Evolutionary conservation across 2,113 vertebrate genomes (phyloP), one percentile per base, ranked within the genome.

Genomic region (Diglossa brunneiventris): DNA sequence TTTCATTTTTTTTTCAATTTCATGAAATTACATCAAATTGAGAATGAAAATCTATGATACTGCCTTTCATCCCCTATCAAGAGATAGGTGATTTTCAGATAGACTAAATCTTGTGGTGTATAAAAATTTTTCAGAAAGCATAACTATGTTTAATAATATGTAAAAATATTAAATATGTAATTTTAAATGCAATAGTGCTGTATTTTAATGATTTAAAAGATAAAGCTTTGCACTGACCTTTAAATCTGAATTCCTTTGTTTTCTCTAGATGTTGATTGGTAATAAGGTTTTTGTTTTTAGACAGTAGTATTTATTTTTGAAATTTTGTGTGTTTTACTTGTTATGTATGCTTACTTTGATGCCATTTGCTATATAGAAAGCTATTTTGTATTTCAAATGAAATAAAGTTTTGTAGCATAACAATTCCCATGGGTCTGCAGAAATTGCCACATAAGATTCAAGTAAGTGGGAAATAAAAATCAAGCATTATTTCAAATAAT

Each of bases 401-500:
- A 75, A 50, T 75, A 35, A 41, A 19, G 87, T 56, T 75, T 74
- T 80, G 39, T 85, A 49, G 50, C 26, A 6, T 50, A 84, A 78
- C 33, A 66, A 63, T 89, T 89, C 50, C 61, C 0, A 0, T 67
- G 44, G 21, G 5, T 90, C 46, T 89, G 27, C 75, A 81, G 63
- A 62, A 92, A 86, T 84, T 28, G 28, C 49, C 26, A 64, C 4
- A 1, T 63, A 56, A 61, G 35, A 77, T 27, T 76, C 26, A 82
- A 74, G 55, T 62, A 28, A 85, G 58, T 47, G 27, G n/a, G 59
- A 91, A 87, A 50, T 55, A 93, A 61, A 94, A 95, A 87, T 94
- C 52, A 84, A 94, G 18, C 64, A 93, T 70, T 87, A 37, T 96
- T 84, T 96, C 87, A 96, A 68, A 85, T 97, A 96, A 97, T 89